Base-by-base conservation (phyloP, 2,113 vertebrate species). In the Thryonomys swinderianus region DNA sequence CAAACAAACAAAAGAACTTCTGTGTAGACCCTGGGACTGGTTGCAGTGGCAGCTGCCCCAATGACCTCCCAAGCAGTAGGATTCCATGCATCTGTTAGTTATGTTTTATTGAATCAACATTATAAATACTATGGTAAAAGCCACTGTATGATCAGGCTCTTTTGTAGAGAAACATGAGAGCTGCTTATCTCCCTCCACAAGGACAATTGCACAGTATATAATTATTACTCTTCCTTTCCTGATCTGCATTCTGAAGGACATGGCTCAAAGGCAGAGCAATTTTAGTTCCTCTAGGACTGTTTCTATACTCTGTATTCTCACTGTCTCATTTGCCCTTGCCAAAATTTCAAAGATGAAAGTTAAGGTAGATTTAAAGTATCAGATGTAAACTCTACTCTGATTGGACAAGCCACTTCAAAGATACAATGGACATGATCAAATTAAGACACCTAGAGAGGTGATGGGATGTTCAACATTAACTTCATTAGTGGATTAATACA, bases 331-430 rank as follows among this genome's bases (percentile, higher is more conserved):
- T 76, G 11, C 9, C 4, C 8, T 17, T 59, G 5, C 51, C 2
- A 82, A 93, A 92, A 42, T 59, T 7, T 85, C 48, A 40, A 57
- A 57, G 14, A 32, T 61, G 40, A 64, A 45, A 10, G 2, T 53
- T 64, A 83, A 55, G 40, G 32, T 62, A 51, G 17, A 83, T 37
- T 51, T 80, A 32, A 92, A 42, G 34, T 48, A 71, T 37, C 32
- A 20, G 0, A 20, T 34, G 1, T 53, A 57, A 94, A 59, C 3
- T 30, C 7, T 45, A 76, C 18, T 14, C 7, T 48, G 3, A 69
- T n/a, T n/a, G n/a, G n/a, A 0, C 42, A 17, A 37, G 8, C 0
- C 18, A 3, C 0, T 8, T 55, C 14, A 69, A 48, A 6, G 25
- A 76, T 4, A 5, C 7, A 7, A 76, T 48, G 42, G 42, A 16